These are phyloP conservation scores for Anguilla megastoma DNA, from an alignment of 2,797 vertebrate species.

Conservation along the genomic window DNA sequence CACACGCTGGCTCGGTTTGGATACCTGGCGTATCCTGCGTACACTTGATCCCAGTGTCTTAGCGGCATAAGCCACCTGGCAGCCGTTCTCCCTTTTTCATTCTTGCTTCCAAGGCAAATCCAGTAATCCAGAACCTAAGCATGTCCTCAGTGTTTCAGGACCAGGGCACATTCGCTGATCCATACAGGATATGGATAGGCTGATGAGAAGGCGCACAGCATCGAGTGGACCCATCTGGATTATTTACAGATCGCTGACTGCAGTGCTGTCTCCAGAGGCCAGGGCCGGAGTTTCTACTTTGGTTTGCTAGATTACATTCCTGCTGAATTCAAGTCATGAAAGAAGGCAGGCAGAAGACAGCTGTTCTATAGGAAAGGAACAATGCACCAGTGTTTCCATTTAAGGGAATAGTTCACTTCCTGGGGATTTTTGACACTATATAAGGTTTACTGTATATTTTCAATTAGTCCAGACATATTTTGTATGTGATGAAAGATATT, in stretches of 20 bases:
- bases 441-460: not conserved
- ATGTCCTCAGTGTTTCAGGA: not conserved
- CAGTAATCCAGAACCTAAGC: not conserved
- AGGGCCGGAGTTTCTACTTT: not conserved
- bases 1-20: not conserved
- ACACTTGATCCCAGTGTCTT: not conserved
- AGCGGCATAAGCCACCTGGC: not conserved
- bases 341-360: not conserved
- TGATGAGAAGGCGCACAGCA: not conserved
- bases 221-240: not conserved
- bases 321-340: not conserved
- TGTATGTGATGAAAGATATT: not conserved
- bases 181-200: conserved; percentile 6
- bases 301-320: not conserved
- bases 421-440: not conserved
- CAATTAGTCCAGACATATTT: not conserved
- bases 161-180: not conserved
- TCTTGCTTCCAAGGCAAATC: not conserved
- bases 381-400: not conserved
- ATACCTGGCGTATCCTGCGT: not conserved
- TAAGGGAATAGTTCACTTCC: not conserved
- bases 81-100: not conserved
- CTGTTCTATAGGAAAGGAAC: not conserved
- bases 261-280: not conserved
- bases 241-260: conserved; percentile 14